A percentile compares a stretch with the other conserved stretches of the same genome.
phyloP scores from a whole-genome alignment of 2,113 vertebrate species.

The Electrona antarctica region DNA sequence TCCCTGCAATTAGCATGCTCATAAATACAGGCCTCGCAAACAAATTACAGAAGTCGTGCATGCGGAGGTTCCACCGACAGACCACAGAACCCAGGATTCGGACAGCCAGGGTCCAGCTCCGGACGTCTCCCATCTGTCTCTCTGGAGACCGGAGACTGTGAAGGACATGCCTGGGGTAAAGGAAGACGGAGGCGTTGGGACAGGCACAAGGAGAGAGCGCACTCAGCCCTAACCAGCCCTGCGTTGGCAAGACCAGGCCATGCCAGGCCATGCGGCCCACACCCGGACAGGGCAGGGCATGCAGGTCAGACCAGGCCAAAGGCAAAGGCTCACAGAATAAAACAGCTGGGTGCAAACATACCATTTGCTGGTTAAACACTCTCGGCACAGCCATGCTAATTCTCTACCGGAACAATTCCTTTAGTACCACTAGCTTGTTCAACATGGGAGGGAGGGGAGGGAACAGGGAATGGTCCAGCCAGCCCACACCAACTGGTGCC shows the following conservation, averaged over 20 bases:
- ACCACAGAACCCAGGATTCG: conserved; percentile 54
- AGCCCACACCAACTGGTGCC: neutral
- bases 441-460: neutral
- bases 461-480: neutral
- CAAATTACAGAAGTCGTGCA: conserved; percentile 77
- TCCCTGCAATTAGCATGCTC: conserved; percentile 79
- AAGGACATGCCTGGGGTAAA: conserved; percentile 29
- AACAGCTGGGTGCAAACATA: conserved; percentile 68
- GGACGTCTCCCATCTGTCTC: conserved; percentile 26
- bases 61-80: conserved; percentile 59
- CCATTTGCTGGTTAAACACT: conserved; percentile 59
- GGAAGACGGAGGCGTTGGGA: neutral
- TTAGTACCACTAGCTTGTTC: conserved; percentile 29
- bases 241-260: neutral
- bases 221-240: conserved; percentile 16
- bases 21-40: conserved; percentile 77
- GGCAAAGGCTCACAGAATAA: conserved; percentile 17
- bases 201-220: conserved; percentile 12
- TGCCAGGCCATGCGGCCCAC: conserved; percentile 1
- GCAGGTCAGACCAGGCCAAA: conserved; percentile 20
- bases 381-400: conserved; percentile 54
- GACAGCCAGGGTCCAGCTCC: conserved; percentile 46
- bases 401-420: conserved; percentile 26
- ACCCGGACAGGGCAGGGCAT: conserved; percentile 26
- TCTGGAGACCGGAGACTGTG: conserved; percentile 33